Base-by-base conservation (phyloP, 1,140 invertebrate species). In the Bemisia tabaci region DNA sequence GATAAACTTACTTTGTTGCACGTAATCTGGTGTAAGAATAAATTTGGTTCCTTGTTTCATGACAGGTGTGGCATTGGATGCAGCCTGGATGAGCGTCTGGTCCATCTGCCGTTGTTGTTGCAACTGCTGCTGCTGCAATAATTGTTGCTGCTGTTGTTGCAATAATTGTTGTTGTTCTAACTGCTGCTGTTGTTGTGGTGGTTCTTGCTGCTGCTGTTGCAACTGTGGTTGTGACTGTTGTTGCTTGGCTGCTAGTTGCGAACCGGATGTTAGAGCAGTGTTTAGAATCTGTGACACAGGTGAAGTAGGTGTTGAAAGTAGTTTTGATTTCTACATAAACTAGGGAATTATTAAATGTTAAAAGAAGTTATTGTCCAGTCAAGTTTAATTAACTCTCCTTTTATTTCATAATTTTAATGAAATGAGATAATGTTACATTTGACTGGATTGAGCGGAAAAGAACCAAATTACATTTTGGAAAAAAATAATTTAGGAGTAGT, bases 1-100 rank as follows among this genome's bases (percentile, higher is more conserved):
- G 27, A 66, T 26, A 39, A 21, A 83, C 84, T 84, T 82, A 91
- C 87, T 91, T 81, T 93, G 88, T 75, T 92, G 90, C 74, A 92
- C 92, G 72, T 92, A 92, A 76, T 92, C 90, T 48, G 88, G 88
- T 9, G 91, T 93, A 2, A 93, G 77, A 69, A 91, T 85, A 78
- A 92, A 94, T 78, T 90, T 88, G 75, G 87, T 87, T 68, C 78
- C 73, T 65, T 76, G 74, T 73, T 78, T 70, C 71, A 76, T 59
- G 69, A 74, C 68, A 17, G 69, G 64, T 22, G 65, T 59, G 21
- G 59, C 59, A 12, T 66, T 22, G 25, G 60, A 60, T 21, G 59
- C 62, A 21, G 60, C 22, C 2, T 62, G 33, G 0, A 48, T 48
- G 5, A 48, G 17, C 33, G 33, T 48, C 33, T 5, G 5, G 17